Base-by-base conservation (phyloP, 2,888 invertebrate species). In the Rotaria magnacalcarata region DNA sequence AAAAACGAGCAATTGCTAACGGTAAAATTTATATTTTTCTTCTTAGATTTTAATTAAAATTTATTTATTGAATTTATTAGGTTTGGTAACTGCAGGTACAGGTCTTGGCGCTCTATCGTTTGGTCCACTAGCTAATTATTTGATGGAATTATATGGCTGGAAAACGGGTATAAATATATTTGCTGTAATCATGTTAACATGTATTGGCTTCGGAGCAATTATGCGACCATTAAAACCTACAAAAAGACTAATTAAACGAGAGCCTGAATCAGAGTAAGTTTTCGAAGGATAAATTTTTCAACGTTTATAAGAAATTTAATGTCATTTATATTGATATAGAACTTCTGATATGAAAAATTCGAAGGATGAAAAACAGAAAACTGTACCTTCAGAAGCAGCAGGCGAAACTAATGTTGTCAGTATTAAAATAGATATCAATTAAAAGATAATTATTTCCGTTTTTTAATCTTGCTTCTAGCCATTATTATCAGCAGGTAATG, bases 41-140 rank as follows among this genome's bases (percentile, higher is more conserved):
- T 16, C 1, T 34, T 34, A 34, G 7, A 56, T 24, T 43, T 21
- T 75, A 21, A 6, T 16, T 10, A 43, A 11, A 19, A 43, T 41
- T 16, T 75, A 41, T 43, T 43, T 75, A 19, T 75, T 75, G 6
- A 10, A 50, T 50, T 4, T 74, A 43, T 75, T 47, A 80, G 80
- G 80, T 24, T 47, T 80, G 24, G 80, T 80, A 24, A 80, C 80
- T 52, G 86, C 86, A 60, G 86, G 86, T 60, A 86, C 85, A 43
- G 86, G 86, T 52, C 54, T 86, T 52, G 86, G 86, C n/a, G 85
- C 86, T 1, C 80, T 86, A 52, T 85, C 85, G 2, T 85, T 86
- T 84, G 86, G 85, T 19, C 86, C 86, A 50, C 34, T 86, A 27
- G 27, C 84, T 21, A 47, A 80, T 58, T 58, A 21, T 24, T n/a